Evolutionary conservation across 1,140 invertebrate species (phyloP).

Genomic region (Teleopsis dalmanni): DNA sequence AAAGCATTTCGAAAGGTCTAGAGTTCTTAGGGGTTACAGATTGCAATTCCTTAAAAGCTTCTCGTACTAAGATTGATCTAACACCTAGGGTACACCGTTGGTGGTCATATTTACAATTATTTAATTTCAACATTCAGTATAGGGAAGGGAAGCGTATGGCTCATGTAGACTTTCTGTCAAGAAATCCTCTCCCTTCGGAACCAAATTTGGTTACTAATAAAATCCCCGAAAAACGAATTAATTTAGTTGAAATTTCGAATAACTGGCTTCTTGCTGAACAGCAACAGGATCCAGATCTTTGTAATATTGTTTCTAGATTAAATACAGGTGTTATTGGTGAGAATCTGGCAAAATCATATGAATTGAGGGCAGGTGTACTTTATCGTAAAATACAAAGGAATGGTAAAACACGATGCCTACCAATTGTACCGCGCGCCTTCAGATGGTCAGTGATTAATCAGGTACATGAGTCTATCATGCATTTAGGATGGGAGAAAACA

Average conservation of each 20-base stretch:
- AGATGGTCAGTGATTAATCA: constrained; percentile 29
- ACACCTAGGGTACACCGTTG: constrained; percentile 18
- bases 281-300: constrained; percentile 15
- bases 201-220: not conserved
- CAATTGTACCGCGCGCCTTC: constrained; percentile 24
- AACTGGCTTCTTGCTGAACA: constrained; percentile 22
- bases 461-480: constrained; percentile 21
- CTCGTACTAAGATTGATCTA: constrained; percentile 21
- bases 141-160: too few relatives aligned
- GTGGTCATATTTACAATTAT: too few relatives aligned
- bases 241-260: constrained; percentile 15
- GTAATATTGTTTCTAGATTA: constrained; percentile 11
- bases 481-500: constrained; percentile 19
- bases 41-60: constrained; percentile 29
- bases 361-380: constrained; percentile 16
- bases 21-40: constrained; percentile 23
- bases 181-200: constrained; percentile 10
- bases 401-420: constrained; percentile 19
- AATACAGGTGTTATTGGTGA: constrained; percentile 14
- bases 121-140: too few relatives aligned
- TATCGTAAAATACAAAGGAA: constrained; percentile 18
- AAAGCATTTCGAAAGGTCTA: not conserved
- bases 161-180: constrained; percentile 14
- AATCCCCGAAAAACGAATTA: constrained; percentile 14
- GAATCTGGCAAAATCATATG: constrained; percentile 13